These are phyloP conservation scores for Sus scrofa DNA, from an alignment of 2,113 vertebrate species.

Conservation along the genomic window DNA sequence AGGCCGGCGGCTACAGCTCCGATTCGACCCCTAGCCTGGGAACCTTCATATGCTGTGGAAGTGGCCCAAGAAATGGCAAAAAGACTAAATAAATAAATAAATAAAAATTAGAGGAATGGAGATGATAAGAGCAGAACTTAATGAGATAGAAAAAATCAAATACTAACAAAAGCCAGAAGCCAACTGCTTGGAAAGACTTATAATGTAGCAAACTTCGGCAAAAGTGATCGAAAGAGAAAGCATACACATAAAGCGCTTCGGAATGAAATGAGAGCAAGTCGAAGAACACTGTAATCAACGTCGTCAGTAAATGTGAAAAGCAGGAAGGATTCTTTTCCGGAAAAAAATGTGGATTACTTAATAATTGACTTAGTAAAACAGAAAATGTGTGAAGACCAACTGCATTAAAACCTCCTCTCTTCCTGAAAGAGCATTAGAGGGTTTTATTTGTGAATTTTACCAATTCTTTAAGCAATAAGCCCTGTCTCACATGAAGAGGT, in stretches of 20 bases:
- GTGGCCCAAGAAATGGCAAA: too few species aligned
- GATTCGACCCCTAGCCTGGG: too few species aligned
- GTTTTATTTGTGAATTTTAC: neutral
- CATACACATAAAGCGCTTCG: too few species aligned
- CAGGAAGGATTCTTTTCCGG: accelerated
- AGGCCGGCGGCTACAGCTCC: too few species aligned
- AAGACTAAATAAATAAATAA: too few species aligned
- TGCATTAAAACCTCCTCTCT: too few species aligned
- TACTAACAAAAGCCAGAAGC: neutral
- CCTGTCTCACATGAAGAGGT: accelerated
- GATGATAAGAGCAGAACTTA: too few species aligned
- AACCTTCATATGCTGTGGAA: too few species aligned
- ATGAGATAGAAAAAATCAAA: neutral
- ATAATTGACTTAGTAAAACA: neutral
- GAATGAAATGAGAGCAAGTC: too few species aligned
- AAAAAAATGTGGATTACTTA: neutral
- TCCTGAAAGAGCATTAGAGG: too few species aligned
- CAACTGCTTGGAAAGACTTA: accelerated
- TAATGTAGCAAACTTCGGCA: too few species aligned
- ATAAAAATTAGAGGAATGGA: neutral
- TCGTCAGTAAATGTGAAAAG: accelerated
- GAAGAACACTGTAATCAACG: accelerated
- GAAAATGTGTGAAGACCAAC: neutral
- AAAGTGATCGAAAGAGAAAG: too few species aligned
- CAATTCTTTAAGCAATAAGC: neutral